Conservation (phyloP, 64 coral and sea anemone genomes). For the Stylophora pistillata region DNA sequence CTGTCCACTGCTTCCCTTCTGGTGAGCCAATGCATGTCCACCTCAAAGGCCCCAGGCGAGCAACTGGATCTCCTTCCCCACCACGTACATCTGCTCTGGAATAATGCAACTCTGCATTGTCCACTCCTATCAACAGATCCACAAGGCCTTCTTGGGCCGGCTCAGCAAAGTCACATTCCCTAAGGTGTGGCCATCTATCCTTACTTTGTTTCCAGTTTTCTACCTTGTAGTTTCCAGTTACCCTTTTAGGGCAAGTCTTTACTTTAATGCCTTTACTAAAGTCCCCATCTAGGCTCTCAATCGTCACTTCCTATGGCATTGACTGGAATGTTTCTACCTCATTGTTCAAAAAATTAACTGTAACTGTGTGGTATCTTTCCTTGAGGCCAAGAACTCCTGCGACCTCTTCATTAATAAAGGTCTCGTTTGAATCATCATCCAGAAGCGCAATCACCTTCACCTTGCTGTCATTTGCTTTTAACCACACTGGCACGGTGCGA, state of each 20-base stretch:
- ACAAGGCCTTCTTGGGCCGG: conserved; percentile 40
- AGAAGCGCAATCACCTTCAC: too few relatives aligned
- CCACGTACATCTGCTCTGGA: too few relatives aligned
- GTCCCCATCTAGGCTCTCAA: conserved; percentile 52
- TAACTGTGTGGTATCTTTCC: conserved; percentile 29
- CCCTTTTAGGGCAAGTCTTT: conserved; percentile 52
- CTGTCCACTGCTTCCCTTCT: not conserved
- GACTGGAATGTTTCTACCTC: conserved; percentile 29
- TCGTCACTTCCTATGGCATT: conserved; percentile 17
- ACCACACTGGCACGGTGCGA: too few relatives aligned
- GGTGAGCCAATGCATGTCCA: too few relatives aligned
- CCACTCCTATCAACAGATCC: too few relatives aligned
- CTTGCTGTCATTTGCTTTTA: too few relatives aligned
- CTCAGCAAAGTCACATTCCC: conserved; percentile 20
- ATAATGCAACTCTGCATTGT: too few relatives aligned
- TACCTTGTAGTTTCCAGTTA: conserved; percentile 49
- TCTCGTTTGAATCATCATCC: too few relatives aligned
- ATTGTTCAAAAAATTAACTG: conserved; percentile 64
- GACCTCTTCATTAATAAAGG: conserved; percentile 69
- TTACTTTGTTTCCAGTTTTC: not conserved
- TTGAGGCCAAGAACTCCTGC: conserved; percentile 38
- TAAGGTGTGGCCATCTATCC: conserved; percentile 43
- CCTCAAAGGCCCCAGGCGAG: too few relatives aligned
- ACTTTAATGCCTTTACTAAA: conserved; percentile 46
- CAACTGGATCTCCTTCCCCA: too few relatives aligned